phyloP scores from a whole-genome alignment of 2,797 vertebrate genomes.

The Cryptoblepharus egeriae region DNA sequence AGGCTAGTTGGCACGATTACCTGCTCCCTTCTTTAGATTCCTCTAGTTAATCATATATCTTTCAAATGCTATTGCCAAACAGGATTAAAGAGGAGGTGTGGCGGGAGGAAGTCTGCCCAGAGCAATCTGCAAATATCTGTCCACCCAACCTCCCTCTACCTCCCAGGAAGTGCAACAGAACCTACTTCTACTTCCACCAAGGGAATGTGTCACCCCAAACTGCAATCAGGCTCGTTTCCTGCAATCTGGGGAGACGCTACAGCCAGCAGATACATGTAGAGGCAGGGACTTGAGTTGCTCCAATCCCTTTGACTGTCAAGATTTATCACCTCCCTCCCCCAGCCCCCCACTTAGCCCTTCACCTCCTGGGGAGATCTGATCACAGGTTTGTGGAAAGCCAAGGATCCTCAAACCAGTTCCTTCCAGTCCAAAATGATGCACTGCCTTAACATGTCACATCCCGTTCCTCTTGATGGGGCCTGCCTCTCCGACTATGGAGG shows the following conservation, averaged over 20 bases:
- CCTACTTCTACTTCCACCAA: neutral
- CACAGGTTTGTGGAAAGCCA: neutral
- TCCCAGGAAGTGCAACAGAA: neutral
- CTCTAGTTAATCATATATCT: neutral
- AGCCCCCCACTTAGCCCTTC: too few species aligned
- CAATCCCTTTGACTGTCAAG: neutral
- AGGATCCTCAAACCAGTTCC: slow-evolving; percentile 1
- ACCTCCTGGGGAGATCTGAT: neutral
- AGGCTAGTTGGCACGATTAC: neutral
- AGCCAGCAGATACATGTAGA: neutral
- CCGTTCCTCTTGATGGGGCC: neutral
- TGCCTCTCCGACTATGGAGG: neutral
- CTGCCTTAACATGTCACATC: slow-evolving; percentile 19
- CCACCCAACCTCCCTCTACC: neutral
- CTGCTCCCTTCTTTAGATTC: neutral
- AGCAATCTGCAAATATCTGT: neutral
- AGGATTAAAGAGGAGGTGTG: neutral
- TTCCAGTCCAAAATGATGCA: neutral
- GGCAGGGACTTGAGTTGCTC: neutral
- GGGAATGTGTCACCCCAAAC: neutral
- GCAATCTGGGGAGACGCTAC: neutral
- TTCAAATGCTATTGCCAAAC: neutral
- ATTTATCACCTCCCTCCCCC: neutral
- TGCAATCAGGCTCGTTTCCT: neutral
- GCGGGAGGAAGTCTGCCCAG: neutral